Base-by-base conservation (phyloP, 1,140 invertebrate species). In the Ceratosolen solmsi region DNA sequence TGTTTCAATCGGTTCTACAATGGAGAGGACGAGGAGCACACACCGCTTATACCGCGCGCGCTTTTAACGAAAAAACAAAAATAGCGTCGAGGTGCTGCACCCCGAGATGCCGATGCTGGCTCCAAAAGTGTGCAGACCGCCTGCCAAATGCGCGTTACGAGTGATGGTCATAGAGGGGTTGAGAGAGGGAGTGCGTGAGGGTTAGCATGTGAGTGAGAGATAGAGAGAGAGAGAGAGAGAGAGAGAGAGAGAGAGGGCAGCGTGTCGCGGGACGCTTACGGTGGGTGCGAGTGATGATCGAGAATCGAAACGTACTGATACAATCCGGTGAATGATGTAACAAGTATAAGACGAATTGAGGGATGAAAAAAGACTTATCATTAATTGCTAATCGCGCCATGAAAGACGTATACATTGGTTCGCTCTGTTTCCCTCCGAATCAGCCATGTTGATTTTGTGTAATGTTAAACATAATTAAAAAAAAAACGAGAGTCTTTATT, bases 381-480 rank as follows among this genome's bases (percentile, higher is more conserved):
- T 70, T 77, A 38, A 82, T 82, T 54, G 80, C 80, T 71, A 60
- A 77, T 71, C 63, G 51, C 71, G 68, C 65, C 73, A n/a, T 41
- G 30, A 76, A 63, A 56, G 60, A 82, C 63, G 63, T 76, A 82
- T 54, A 71, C 65, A 82, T 77, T 83, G 75, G 75, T 83, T 83
- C 76, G 82, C 82, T 79, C 70, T 73, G 82, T 83, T 83, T 83
- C 76, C 75, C 82, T 74, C 76, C 82, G 70, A 79, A 73, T 74
- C 60, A 83, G 75, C 75, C 75, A 79, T 83, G 82, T 83, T 83
- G 82, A 79, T 83, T 83, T 83, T 83, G 70, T 70, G 56, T 73
- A 79, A 83, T 83, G 82, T 79, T 83, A 77, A 60, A 71, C 7
- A 60, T 54, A 74, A 54, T 17, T 54, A 46, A 38, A 54, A 79